Conservation (phyloP, 2,113 vertebrate genomes). For the Tretioscincus oriximinensis region DNA sequence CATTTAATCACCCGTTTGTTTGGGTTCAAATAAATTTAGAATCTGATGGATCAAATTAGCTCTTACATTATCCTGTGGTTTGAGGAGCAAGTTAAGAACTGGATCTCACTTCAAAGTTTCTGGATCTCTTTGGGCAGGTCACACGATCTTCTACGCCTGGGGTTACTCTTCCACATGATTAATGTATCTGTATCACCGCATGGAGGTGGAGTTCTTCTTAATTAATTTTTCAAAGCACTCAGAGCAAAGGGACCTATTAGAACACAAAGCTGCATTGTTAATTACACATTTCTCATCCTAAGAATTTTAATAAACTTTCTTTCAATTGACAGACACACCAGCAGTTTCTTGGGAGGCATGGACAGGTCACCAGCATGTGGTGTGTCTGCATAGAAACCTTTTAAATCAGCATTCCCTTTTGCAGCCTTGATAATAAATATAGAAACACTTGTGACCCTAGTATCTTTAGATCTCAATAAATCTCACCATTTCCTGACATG, state of each 20-base stretch:
- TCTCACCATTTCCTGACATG: constrained; percentile 37
- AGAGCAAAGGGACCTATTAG: constrained; percentile 15
- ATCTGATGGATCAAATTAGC: neutral
- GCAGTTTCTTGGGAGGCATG: neutral
- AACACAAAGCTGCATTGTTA: constrained; percentile 19
- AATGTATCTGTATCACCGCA: neutral
- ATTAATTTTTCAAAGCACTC: constrained; percentile 25
- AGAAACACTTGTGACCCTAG: constrained; percentile 23
- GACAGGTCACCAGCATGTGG: neutral
- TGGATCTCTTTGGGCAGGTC: constrained; percentile 1
- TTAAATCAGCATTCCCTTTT: constrained; percentile 23
- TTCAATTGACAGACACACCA: constrained; percentile 4
- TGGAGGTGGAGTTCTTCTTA: neutral
- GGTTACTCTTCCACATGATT: constrained; percentile 7
- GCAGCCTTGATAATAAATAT: neutral
- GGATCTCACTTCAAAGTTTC: neutral
- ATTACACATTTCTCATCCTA: constrained; percentile 13
- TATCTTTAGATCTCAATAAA: constrained; percentile 25
- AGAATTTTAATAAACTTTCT: constrained; percentile 19
- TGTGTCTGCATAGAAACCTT: neutral
- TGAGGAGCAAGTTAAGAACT: neutral
- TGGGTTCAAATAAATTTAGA: neutral
- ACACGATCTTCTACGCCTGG: neutral
- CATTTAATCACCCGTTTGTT: neutral
- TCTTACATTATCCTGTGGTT: neutral